phyloP scores from a whole-genome alignment of 1,140 invertebrate genomes.

The Charaxes varanes region DNA sequence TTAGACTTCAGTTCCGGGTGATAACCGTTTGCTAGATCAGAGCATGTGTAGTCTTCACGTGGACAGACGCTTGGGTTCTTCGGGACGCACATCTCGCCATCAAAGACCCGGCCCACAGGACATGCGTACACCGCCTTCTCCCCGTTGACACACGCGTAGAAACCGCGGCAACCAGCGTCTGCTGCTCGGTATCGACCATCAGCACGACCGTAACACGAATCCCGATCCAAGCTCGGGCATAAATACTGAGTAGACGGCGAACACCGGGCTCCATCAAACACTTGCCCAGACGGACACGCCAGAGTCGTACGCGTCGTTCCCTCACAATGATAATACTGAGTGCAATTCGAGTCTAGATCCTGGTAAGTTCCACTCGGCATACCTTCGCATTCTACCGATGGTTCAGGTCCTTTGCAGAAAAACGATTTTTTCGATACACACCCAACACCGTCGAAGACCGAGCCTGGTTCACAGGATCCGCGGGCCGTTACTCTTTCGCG shows the following conservation, averaged over 20 bases:
- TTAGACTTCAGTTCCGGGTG: constrained; percentile 70
- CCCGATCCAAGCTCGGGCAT: constrained; percentile 66
- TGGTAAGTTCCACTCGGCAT: constrained; percentile 69
- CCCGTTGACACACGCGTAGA: constrained; percentile 74
- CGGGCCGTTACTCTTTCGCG: constrained; percentile 50
- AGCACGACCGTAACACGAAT: constrained; percentile 66
- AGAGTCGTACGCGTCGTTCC: constrained; percentile 56
- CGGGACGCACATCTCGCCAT: constrained; percentile 73
- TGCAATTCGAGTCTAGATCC: constrained; percentile 66
- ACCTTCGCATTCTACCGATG: constrained; percentile 55
- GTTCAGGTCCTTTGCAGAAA: constrained; percentile 58
- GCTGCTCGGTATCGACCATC: constrained; percentile 76
- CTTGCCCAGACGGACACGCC: constrained; percentile 51
- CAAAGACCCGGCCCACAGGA: constrained; percentile 66
- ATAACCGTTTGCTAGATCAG: constrained; percentile 72
- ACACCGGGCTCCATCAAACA: constrained; percentile 73
- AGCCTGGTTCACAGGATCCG: constrained; percentile 39
- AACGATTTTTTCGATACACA: constrained; percentile 47
- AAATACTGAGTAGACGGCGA: constrained; percentile 42
- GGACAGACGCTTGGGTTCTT: constrained; percentile 63
- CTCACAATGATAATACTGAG: constrained; percentile 70
- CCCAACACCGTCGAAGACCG: constrained; percentile 53
- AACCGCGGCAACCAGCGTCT: constrained; percentile 74
- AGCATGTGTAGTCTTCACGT: constrained; percentile 63
- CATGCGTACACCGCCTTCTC: constrained; percentile 75